phyloP scores from a whole-genome alignment of 2,797 vertebrate genomes.

The Neosilurus mollespiculum region DNA sequence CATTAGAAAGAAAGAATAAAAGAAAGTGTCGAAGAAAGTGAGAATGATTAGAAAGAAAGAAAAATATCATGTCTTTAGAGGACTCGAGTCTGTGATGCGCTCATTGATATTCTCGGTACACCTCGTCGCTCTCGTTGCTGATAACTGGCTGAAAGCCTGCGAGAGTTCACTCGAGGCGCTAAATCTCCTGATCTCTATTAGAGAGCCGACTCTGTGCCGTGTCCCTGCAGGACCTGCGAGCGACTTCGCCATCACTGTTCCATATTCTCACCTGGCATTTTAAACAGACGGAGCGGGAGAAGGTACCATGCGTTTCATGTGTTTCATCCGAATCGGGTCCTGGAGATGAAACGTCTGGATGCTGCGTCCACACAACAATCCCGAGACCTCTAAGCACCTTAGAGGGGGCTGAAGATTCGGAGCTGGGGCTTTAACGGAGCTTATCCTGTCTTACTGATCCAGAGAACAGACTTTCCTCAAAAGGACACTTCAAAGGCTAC shows the following conservation, averaged over 20 bases:
- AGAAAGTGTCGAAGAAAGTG: background rate
- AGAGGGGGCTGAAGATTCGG: constrained; percentile 22
- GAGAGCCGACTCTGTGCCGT: background rate
- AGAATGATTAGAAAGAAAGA: background rate
- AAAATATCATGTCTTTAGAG: background rate
- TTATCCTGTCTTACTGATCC: constrained; percentile 69
- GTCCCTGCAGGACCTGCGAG: constrained; percentile 10
- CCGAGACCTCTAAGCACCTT: constrained; percentile 13
- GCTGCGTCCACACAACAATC: background rate
- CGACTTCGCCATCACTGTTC: background rate
- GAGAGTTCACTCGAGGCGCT: constrained; percentile 12
- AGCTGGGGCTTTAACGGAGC: constrained; percentile 65
- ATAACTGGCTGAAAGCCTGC: background rate
- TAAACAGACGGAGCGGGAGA: constrained; percentile 41
- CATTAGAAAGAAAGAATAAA: background rate
- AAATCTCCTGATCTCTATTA: constrained; percentile 36
- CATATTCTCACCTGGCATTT: constrained; percentile 25
- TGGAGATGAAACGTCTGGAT: constrained; percentile 13
- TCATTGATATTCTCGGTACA: background rate
- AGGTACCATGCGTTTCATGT: constrained; percentile 32
- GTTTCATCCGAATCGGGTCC: constrained; percentile 24
- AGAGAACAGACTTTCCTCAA: constrained; percentile 66
- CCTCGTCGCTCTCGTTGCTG: background rate
- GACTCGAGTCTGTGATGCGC: constrained; percentile 3
- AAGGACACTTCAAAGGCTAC: constrained; percentile 76